Evolutionary conservation across 1,140 invertebrate species (phyloP).

Genomic region (Rhizoglyphus robini): DNA sequence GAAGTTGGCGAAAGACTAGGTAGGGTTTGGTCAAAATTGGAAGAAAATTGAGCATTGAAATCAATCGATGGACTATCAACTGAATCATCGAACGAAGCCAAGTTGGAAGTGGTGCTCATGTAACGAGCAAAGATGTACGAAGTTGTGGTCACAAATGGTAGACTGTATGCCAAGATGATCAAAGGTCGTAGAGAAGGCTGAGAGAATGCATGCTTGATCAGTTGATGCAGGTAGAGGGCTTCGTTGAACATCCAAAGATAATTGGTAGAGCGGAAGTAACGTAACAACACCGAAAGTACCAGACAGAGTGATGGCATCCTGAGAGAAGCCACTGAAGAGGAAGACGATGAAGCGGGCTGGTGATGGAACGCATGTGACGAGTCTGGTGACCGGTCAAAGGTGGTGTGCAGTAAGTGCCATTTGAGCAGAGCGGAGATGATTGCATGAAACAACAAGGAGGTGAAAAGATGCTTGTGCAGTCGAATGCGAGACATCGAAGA

Average conservation of each 20-base stretch:
- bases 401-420: constrained; percentile 21
- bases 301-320: constrained; percentile 27
- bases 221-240: constrained; percentile 23
- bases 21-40: too few relatives aligned
- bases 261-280: constrained; percentile 41
- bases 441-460: constrained; percentile 38
- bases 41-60: neutral
- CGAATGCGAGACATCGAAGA: constrained; percentile 34
- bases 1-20: too few relatives aligned
- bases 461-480: constrained; percentile 43
- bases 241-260: constrained; percentile 39
- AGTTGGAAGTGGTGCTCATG: neutral
- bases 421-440: constrained; percentile 26
- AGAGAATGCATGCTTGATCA: constrained; percentile 21
- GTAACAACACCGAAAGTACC: constrained; percentile 35
- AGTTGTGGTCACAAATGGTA: constrained; percentile 16
- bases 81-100: neutral
- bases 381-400: constrained; percentile 20
- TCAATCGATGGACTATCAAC: neutral
- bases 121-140: constrained; percentile 15
- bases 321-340: constrained; percentile 22
- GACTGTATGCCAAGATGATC: constrained; percentile 20
- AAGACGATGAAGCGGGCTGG: too few relatives aligned
- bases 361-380: constrained; percentile 23
- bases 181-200: constrained; percentile 18